Evolutionary conservation across 2,888 invertebrate genomes (phyloP), one percentile per base, ranked within the genome.

Genomic region (Entomobrya multifasciata): DNA sequence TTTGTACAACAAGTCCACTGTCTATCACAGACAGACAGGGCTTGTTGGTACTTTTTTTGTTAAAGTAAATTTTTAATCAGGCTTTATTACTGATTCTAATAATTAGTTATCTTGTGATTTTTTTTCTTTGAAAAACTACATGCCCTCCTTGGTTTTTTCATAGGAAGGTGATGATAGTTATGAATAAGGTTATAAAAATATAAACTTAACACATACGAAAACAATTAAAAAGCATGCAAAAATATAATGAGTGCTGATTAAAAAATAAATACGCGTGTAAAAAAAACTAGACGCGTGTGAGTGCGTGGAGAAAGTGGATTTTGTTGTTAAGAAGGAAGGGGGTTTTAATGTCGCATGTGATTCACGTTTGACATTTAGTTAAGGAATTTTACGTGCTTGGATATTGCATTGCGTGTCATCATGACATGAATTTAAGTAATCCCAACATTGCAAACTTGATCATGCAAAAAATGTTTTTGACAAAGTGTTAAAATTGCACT

Each of bases 91-190:
- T 72, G 47, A 27, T 49, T 25, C 36, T 36, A 36, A 36, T 36
- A 36, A 49, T 36, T 70, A 10, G 1, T 25, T 27, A 3, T 25
- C 25, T 62, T 1, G 8, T 30, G 62, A 20, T n/a, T n/a, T n/a
- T n/a, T n/a, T n/a, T n/a, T 15, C 4, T 72, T 44, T 47, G 25
- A 20, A 47, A 30, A 74, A 25, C 20, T 6, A 11, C 5, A 70
- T 62, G 78, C 78, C 78, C 78, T 62, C 78, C 78, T 62, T 52
- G 13, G 41, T 60, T 60, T 8, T 20, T 5, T 17, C 47, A 62
- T n/a, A 60, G 78, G 78, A 78, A 78, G 78, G 78, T 78, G 36
- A 8, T 36, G 4, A 36, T 8, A 36, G 25, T 17, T 4, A 41
- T 13, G 11, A 65, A 27, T 30, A 2, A 67, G 36, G 36, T 17